These are phyloP conservation scores for Chaenodraco wilsoni DNA, from an alignment of 2,797 vertebrate species.

Conservation along the genomic window DNA sequence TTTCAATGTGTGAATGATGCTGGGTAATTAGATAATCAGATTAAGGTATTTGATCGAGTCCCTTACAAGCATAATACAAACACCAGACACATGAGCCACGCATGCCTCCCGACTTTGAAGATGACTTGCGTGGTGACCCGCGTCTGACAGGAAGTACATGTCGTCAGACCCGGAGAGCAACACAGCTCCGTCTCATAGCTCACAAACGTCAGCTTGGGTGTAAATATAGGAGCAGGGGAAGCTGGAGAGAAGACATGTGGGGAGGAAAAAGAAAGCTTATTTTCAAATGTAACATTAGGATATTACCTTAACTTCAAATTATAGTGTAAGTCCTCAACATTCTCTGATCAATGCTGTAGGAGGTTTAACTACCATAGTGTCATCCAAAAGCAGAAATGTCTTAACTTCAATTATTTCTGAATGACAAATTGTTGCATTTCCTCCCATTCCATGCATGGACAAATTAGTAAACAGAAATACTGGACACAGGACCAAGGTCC, in stretches of 20 bases:
- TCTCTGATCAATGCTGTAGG: not conserved
- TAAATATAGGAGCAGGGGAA: not conserved
- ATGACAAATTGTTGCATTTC: not conserved
- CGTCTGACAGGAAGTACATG: constrained; percentile 81
- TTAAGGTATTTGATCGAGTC: not conserved
- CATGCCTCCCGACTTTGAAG: constrained; percentile 73
- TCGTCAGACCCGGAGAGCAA: constrained; percentile 74
- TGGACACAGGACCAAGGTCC: no score
- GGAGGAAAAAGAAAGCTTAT: not conserved
- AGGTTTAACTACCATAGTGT: not conserved
- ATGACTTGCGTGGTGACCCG: constrained; percentile 82
- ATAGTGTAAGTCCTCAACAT: not conserved
- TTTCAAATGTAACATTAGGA: not conserved
- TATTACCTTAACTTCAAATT: not conserved
- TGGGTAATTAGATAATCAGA: not conserved
- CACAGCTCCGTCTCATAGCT: constrained; percentile 51
- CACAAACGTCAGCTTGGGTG: constrained; percentile 47
- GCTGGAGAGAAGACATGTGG: constrained; percentile 17
- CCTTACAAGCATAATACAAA: constrained; percentile 80
- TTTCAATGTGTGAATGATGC: constrained; percentile 6
- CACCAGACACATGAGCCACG: constrained; percentile 78
- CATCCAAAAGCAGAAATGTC: not conserved
- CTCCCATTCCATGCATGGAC: no score
- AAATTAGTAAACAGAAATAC: no score
- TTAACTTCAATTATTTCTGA: not conserved